Evolutionary conservation across 2,888 invertebrate genomes (phyloP).

Genomic region (Xylocampa areola): DNA sequence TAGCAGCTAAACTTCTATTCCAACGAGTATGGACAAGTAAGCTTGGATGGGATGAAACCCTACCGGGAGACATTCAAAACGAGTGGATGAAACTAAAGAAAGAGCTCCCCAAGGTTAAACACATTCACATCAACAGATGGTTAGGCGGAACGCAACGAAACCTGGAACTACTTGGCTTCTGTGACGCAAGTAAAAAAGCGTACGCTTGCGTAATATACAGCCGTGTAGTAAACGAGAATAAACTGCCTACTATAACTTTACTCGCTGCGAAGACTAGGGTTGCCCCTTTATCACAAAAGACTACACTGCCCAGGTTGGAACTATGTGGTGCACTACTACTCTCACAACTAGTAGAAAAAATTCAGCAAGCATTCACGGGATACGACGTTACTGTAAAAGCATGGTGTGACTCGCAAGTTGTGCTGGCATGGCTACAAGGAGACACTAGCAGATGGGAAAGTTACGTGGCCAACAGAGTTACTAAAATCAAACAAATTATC

Average conservation of each 20-base stretch:
- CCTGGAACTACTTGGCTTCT: constrained; percentile 13
- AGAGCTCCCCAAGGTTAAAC: constrained; percentile 8
- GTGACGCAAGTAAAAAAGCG: constrained; percentile 17
- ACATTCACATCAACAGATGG: constrained; percentile 14
- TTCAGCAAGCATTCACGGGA: background rate
- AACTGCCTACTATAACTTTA: background rate
- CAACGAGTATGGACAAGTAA: constrained; percentile 12
- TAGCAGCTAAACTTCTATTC: constrained; percentile 13
- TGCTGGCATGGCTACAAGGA: constrained; percentile 46
- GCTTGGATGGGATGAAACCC: constrained; percentile 8
- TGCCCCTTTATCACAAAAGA: constrained; percentile 12
- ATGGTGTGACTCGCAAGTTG: constrained; percentile 24
- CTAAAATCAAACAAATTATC: constrained; percentile 31
- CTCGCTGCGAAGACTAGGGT: constrained; percentile 23
- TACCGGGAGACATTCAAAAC: background rate
- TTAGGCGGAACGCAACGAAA: constrained; percentile 1
- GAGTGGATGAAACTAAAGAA: constrained; percentile 12
- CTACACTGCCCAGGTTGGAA: constrained; percentile 20
- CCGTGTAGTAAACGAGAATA: constrained; percentile 2
- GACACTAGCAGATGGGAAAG: constrained; percentile 28
- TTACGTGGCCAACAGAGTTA: constrained; percentile 33
- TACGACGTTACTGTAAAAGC: background rate
- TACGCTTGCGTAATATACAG: constrained; percentile 22
- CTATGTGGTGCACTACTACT: constrained; percentile 18
- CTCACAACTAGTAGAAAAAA: constrained; percentile 5